Evolutionary conservation across 1,140 invertebrate genomes (phyloP), one percentile per base, ranked within the genome.

Genomic region (Pachyrhynchus sulphureomaculatus): DNA sequence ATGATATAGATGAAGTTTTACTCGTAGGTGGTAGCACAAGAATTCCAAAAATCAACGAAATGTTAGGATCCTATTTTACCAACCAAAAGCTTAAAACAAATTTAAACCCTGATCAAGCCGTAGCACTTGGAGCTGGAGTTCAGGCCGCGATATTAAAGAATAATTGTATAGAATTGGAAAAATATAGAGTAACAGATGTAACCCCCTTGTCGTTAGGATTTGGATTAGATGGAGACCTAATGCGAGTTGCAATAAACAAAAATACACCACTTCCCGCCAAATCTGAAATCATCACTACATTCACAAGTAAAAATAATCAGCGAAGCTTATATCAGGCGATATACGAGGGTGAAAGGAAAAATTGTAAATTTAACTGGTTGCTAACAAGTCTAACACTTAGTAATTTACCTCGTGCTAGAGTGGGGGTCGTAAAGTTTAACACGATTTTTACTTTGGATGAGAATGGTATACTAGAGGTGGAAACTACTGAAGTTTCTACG

Each of bases 401-500:
- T 10, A 41, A 60, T 34, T 24, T 66, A 15, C 53, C 65, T 24
- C 13, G 23, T 24, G 45, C 39, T 12, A 54, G 42, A 12, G 39
- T 45, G 0, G 65, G 63, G 1, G 15, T 39, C 9, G 45, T 45
- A 42, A 9, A 34, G 24, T 15, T 66, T 39, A 9, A 10, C 26
- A 42, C 53, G 10, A 59, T 20, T 10, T 49, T 63, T 33, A 20
- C 8, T 39, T 15, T 66, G 4, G 61, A 66, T 29, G 20, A 53
- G 13, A 52, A 66, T 32, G 65, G 65, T 17, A 66, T 66, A 34
- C 20, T 66, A 20, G 45, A 10, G 6, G 55, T 64, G 1, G 39
- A 18, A 54, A 58, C 37, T 18, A 23, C 8, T 0, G n/a, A n/a
- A n/a, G n/a, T n/a, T n/a, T n/a, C n/a, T n/a, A n/a, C n/a, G n/a